Conservation (phyloP, 1,140 invertebrate genomes). For the Lordiphosa collinella region DNA sequence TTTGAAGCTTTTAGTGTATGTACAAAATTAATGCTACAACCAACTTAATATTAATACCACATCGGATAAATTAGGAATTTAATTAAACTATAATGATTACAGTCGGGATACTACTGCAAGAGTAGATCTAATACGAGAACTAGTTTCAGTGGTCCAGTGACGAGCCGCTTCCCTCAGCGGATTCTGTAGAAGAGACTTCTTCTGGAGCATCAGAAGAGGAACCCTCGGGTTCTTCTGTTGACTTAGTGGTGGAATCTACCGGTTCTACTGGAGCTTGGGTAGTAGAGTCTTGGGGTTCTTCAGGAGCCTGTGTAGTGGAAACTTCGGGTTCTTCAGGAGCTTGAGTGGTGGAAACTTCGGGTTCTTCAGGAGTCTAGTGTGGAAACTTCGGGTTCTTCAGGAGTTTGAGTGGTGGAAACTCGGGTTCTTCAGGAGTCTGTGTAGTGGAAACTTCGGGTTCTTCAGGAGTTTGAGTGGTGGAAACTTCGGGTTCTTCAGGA, state of each 20-base stretch:
- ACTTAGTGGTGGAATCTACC: neutral
- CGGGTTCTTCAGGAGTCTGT: slow-evolving; percentile 4
- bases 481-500: neutral
- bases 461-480: neutral
- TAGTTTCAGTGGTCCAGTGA: neutral
- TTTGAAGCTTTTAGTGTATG: too few relatives aligned
- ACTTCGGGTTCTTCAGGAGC: slow-evolving; percentile 1
- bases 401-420: neutral
- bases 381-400: neutral
- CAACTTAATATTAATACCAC: slow-evolving; percentile 23
- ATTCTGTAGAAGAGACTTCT: slow-evolving; percentile 16
- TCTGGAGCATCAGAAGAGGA: neutral
- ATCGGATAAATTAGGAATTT: slow-evolving; percentile 28
- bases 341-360: neutral
- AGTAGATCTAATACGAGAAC: neutral
- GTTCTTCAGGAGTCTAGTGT: neutral
- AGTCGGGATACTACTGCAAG: neutral
- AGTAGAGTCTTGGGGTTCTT: slow-evolving; percentile 3
- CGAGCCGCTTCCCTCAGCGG: slow-evolving; percentile 28
- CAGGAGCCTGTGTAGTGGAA: slow-evolving; percentile 4
- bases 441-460: slow-evolving; percentile 6
- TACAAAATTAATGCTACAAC: slow-evolving; percentile 2
- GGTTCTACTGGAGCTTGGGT: neutral
- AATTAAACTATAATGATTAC: slow-evolving; percentile 2
- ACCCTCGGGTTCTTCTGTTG: neutral